Evolutionary conservation across 2,113 vertebrate genomes (phyloP).

Genomic region (Aspidoscelis tigris): DNA sequence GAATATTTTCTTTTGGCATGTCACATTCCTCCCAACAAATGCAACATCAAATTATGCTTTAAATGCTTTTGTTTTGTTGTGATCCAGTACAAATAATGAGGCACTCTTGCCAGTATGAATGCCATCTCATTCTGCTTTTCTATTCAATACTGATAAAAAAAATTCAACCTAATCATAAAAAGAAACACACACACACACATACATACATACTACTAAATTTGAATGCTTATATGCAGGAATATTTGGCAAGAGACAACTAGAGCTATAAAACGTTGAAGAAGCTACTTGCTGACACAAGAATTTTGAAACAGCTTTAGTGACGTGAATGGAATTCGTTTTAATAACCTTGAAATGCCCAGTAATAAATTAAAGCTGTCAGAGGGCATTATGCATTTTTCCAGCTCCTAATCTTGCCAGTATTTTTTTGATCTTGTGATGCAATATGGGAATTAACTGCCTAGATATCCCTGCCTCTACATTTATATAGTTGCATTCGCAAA

Average conservation of each 20-base stretch:
- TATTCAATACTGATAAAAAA: conserved; percentile 19
- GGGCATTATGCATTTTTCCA: conserved; percentile 55
- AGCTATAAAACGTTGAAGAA: conserved; percentile 43
- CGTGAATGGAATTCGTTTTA: conserved; percentile 59
- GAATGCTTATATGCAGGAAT: conserved; percentile 29
- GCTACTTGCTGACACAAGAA: conserved; percentile 37
- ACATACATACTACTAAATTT: conserved; percentile 16
- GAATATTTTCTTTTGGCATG: not conserved
- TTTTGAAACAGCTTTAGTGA: conserved; percentile 43
- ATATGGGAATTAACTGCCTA: conserved; percentile 53
- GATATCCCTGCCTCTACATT: conserved; percentile 49
- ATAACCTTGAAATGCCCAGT: conserved; percentile 49
- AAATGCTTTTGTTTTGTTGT: not conserved
- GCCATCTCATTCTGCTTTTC: conserved; percentile 28
- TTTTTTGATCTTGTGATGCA: conserved; percentile 55
- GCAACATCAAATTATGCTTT: not conserved
- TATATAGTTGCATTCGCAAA: conserved; percentile 39
- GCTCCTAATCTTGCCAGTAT: conserved; percentile 49
- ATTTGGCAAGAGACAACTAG: conserved; percentile 11
- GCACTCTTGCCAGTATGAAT: conserved; percentile 29
- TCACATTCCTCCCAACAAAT: not conserved
- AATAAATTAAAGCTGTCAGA: conserved; percentile 63
- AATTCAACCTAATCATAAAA: conserved; percentile 12
- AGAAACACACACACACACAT: not conserved
- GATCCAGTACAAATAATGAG: not conserved